Evolutionary conservation across 35 echinoderm and acorn worm species (phyloP), one percentile per base, ranked within the genome.

Genomic region (Diadema setosum): DNA sequence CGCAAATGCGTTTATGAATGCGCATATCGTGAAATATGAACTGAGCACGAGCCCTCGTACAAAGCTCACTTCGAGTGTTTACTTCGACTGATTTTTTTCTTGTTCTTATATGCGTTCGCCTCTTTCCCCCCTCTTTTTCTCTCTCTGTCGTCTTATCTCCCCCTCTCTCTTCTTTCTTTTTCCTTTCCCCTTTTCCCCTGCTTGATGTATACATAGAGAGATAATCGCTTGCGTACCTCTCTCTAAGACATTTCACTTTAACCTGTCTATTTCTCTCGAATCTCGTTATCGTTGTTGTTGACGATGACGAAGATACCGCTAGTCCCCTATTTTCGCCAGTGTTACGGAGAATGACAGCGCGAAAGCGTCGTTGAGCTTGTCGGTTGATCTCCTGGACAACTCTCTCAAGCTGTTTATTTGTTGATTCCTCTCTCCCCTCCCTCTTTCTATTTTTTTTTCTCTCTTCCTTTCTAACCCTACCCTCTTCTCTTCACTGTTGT

Each of bases 21-120:
- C 73, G 73, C 73, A 78, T 78, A 78, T 78, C 73, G 29, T 78
- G 73, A 78, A 78, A 78, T 78, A 78, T 78, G 73, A 78, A 78
- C 73, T 78, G 73, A 42, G 73, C 73, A 39, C 21, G 33, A 36
- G 24, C 11, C 73, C 44, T 78, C 73, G 21, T 41, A 9, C 37
- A 21, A 33, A 26, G 63, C 24, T 78, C 73, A 44, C 35, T 41
- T 78, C 73, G 30, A 78, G 73, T 78, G 73, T 78, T 78, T 78
- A 78, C 73, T 44, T 21, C 26, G 40, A 9, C 8, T 24, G 40
- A 42, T 78, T 78, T 39, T 78, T 42, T 78, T 9, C n/a, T 52
- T 52, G n/a, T 11, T 11, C n/a, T 11, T 52, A 52, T n/a, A 11
- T 52, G 48, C n/a, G 48, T 52, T 52, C 48, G 48, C n/a, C n/a